Conservation (phyloP, 1,140 invertebrate species). For the Dendroctonus valens region DNA sequence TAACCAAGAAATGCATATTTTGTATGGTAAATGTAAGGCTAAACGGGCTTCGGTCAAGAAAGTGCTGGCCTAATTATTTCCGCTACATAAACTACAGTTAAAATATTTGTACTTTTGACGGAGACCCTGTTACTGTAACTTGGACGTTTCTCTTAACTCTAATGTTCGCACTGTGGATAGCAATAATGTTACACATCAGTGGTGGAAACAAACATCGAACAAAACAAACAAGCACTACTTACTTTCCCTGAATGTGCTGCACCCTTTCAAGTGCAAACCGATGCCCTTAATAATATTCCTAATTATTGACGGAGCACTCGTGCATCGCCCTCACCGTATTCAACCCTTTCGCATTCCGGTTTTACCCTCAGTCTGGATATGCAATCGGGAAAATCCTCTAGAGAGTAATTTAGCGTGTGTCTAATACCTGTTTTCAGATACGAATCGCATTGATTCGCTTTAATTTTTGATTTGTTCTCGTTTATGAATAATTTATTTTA, state of each 20-base stretch:
- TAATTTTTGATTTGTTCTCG: constrained; percentile 27
- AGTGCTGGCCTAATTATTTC: too few relatives aligned
- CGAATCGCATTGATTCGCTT: constrained; percentile 29
- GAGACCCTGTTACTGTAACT: too few relatives aligned
- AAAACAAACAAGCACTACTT: too few relatives aligned
- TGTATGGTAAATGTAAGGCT: too few relatives aligned
- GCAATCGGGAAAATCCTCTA: constrained; percentile 25
- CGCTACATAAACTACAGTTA: too few relatives aligned
- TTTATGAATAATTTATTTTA: constrained; percentile 29
- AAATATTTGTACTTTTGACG: too few relatives aligned
- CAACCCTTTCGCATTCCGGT: constrained; percentile 26
- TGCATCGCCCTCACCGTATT: constrained; percentile 4
- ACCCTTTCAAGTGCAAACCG: constrained; percentile 6
- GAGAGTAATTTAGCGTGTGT: constrained; percentile 34
- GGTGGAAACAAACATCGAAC: too few relatives aligned
- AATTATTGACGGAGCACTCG: constrained; percentile 27
- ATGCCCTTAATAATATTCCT: constrained; percentile 21
- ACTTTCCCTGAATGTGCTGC: neutral
- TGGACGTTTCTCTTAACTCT: too few relatives aligned
- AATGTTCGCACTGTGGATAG: too few relatives aligned
- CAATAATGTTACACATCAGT: too few relatives aligned
- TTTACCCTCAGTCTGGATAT: neutral
- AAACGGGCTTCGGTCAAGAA: too few relatives aligned
- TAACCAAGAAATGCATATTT: too few relatives aligned
- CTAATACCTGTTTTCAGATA: constrained; percentile 31